Percentiles rank a stretch among this genome's conserved stretches.
These are phyloP conservation scores for Asobara japonica DNA, from an alignment of 1,140 invertebrate species.

Conservation along the genomic window DNA sequence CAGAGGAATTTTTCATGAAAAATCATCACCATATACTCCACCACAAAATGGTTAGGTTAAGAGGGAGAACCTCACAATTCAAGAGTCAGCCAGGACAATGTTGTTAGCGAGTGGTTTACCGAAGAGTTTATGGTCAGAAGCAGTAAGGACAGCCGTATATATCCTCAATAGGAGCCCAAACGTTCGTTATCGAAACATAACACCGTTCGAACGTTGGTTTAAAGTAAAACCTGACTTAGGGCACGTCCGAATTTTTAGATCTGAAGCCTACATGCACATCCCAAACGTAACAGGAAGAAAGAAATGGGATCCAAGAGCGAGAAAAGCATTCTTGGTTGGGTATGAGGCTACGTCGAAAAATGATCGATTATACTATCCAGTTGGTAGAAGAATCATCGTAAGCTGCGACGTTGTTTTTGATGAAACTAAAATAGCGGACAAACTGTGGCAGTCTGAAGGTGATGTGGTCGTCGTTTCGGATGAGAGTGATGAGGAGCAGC, in stretches of 20 bases:
- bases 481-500: too few relatives aligned
- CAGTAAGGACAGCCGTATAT: conserved; percentile 31
- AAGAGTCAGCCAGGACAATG: conserved; percentile 55
- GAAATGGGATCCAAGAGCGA: conserved; percentile 47
- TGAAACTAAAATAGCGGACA: too few relatives aligned
- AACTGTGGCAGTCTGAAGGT: too few relatives aligned
- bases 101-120: conserved; percentile 36
- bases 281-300: conserved; percentile 41
- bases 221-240: conserved; percentile 43
- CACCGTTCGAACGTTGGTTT: conserved; percentile 35
- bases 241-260: conserved; percentile 52
- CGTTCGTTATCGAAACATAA: conserved; percentile 16
- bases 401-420: conserved; percentile 41
- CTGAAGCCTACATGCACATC: conserved; percentile 44
- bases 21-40: conserved; percentile 33
- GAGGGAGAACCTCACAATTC: conserved; percentile 48
- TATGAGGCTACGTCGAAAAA: conserved; percentile 42
- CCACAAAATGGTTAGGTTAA: conserved; percentile 38
- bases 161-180: conserved; percentile 36
- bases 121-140: conserved; percentile 37
- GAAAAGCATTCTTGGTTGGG: conserved; percentile 42
- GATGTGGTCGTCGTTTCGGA: too few relatives aligned
- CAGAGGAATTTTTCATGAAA: conserved; percentile 32
- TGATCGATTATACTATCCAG: conserved; percentile 42
- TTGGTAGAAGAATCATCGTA: conserved; percentile 33